These are phyloP conservation scores for Mormyrus proboscirostris DNA, from an alignment of 2,797 vertebrate genomes.

Conservation along the genomic window DNA sequence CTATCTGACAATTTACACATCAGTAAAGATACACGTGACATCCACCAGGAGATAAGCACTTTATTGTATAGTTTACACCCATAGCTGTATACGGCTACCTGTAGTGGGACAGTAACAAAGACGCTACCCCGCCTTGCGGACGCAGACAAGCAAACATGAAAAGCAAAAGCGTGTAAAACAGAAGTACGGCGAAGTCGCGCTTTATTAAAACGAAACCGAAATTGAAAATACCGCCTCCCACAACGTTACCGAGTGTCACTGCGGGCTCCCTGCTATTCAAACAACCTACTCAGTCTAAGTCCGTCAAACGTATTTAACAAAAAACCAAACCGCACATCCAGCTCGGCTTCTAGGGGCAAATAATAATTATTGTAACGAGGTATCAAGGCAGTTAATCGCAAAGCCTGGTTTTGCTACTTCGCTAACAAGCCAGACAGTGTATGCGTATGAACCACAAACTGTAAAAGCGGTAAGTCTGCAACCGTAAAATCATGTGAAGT, in stretches of 20 bases:
- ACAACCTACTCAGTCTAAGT: not conserved
- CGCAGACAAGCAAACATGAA: not conserved
- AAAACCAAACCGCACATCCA: not conserved
- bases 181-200: not conserved
- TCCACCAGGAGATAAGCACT: not conserved
- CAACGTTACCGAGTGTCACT: not conserved
- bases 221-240: not conserved
- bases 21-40: not conserved
- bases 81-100: not conserved
- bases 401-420: not conserved
- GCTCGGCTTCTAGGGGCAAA: not conserved
- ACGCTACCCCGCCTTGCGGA: not conserved
- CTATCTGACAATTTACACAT: not conserved
- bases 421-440: not conserved
- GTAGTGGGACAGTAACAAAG: not conserved
- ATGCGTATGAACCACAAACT: not conserved
- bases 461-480: not conserved
- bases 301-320: not conserved
- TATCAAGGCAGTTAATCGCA: not conserved
- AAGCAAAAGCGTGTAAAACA: not conserved
- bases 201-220: not conserved
- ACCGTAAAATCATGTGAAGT: not conserved
- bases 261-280: not conserved
- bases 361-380: not conserved
- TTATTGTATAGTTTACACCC: not conserved